Base-by-base conservation (phyloP, 1,140 invertebrate species). In the Heliothis subflexa region DNA sequence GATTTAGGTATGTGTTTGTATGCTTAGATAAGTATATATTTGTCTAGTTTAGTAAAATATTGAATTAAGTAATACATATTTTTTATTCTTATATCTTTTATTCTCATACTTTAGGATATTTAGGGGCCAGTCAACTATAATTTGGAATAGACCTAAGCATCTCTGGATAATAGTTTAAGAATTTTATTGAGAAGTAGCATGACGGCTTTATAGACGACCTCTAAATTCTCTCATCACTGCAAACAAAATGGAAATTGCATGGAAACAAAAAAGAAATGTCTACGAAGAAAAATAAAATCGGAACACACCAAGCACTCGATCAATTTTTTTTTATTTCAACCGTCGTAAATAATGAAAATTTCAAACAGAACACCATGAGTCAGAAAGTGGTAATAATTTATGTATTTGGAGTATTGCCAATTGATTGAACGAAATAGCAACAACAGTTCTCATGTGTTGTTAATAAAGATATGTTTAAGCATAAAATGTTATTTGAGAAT, bases 341-440 rank as follows among this genome's bases (percentile, higher is more conserved):
- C 66, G 28, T 64, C 28, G 78, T 78, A 75, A 81, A 78, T 81
- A 62, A 78, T 62, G 28, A 61, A 40, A 70, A 70, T 62, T 75
- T 78, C 71, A 81, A 81, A 78, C 71, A 78, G 49, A 68, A 75
- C 66, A 66, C 49, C 54, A 28, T 84, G 82, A 73, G 52, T 85
- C 80, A 84, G 81, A 83, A 81, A 72, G 72, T 82, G 49, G 61
- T 80, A 5, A 25, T 62, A 78, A 86, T 85, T 86, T 83, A 86
- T 85, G 66, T 81, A 45, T 68, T 83, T 86, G 87, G 83, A 82
- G 12, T 11, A 10, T 25, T 81, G 85, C 85, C 84, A 86, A 81
- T 74, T 49, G 55, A 61, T 62, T 73, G n/a, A 62, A 13, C 14
- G 14, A 25, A 62, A 74, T 61, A 49, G 33, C 40, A 55, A 45